Percentiles rank a stretch among this genome's conserved stretches.
phyloP scores from a whole-genome alignment of 2,797 vertebrate genomes.

The Borostomias antarcticus region DNA sequence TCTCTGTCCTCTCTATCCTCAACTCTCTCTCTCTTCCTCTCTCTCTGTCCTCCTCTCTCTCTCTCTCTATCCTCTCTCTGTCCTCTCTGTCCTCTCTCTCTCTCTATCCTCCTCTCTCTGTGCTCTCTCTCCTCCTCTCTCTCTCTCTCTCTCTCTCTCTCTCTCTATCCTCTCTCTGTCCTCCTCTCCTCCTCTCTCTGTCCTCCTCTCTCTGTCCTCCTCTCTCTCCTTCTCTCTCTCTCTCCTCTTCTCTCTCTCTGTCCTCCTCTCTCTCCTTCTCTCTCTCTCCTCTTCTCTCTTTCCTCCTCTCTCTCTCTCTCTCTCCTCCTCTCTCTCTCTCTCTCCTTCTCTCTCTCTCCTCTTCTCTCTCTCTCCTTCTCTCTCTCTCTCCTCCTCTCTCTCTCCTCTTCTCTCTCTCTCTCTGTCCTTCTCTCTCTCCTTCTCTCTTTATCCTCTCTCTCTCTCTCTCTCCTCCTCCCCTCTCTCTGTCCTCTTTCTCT shows the following conservation, averaged over 20 bases:
- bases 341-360: no score
- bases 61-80: background rate
- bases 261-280: slow-evolving; percentile 27
- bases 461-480: background rate
- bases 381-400: background rate
- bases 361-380: no score
- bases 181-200: no score
- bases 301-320: no score
- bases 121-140: slow-evolving; percentile 25
- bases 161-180: background rate
- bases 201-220: background rate
- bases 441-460: background rate
- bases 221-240: slow-evolving; percentile 22
- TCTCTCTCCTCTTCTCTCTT: background rate
- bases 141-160: background rate
- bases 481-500: no score
- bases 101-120: slow-evolving; percentile 23
- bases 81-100: background rate
- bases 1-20: background rate
- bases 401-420: background rate
- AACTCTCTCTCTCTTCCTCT: background rate
- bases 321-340: no score
- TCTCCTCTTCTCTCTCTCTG: background rate
- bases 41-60: background rate
- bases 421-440: background rate